Conservation (phyloP, 2,888 invertebrate species). For the Thalpophila matura region DNA sequence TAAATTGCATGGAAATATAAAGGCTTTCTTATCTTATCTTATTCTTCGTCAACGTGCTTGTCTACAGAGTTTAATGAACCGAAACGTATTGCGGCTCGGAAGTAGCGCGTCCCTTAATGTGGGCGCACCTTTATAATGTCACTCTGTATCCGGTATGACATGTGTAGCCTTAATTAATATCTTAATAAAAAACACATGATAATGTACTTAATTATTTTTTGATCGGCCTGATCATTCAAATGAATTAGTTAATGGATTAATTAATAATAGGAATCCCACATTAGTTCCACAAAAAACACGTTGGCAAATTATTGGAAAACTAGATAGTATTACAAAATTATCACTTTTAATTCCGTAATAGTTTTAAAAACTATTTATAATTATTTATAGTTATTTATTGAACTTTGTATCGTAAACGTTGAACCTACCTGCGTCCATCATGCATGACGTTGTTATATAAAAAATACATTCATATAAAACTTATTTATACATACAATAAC, state of each 20-base stretch:
- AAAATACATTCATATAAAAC: neutral
- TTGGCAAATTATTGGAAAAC: neutral
- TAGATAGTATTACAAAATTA: neutral
- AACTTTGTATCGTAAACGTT: too few relatives aligned
- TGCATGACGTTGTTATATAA: neutral
- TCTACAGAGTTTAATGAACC: too few relatives aligned
- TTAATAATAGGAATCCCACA: neutral
- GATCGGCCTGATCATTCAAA: conserved; percentile 4
- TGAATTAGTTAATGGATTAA: conserved; percentile 3
- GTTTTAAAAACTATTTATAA: too few relatives aligned
- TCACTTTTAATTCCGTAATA: neutral
- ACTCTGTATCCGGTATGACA: neutral
- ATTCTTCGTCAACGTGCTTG: too few relatives aligned
- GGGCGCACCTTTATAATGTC: neutral
- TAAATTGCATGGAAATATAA: too few relatives aligned
- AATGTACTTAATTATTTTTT: conserved; percentile 12
- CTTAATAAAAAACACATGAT: neutral
- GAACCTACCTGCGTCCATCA: neutral
- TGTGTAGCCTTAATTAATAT: neutral
- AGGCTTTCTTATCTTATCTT: too few relatives aligned
- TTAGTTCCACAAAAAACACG: neutral
- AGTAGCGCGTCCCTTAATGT: neutral
- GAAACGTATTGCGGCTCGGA: too few relatives aligned
- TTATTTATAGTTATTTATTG: too few relatives aligned
- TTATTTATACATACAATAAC: neutral